phyloP scores from a whole-genome alignment of 2,113 vertebrate species.

The Anolis sagrei region DNA sequence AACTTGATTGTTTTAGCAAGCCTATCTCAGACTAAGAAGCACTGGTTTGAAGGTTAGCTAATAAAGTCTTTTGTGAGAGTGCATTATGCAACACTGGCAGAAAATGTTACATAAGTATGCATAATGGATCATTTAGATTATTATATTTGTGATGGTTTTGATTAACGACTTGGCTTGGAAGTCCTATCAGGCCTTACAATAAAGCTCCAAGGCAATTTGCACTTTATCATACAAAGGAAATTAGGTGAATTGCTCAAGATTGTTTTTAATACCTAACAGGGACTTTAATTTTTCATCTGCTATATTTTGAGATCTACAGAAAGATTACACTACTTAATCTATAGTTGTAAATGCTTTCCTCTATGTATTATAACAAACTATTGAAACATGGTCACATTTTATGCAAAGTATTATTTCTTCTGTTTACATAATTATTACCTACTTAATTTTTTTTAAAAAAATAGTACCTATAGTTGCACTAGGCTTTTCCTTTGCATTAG shows the following conservation, averaged over 20 bases:
- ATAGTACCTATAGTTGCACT: neutral
- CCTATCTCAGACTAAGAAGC: too few relatives aligned
- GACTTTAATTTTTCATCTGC: slow-evolving; percentile 56
- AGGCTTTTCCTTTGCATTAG: neutral
- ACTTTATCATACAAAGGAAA: slow-evolving; percentile 53
- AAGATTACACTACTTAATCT: slow-evolving; percentile 19
- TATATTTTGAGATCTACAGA: slow-evolving; percentile 51
- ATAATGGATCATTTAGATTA: slow-evolving; percentile 42
- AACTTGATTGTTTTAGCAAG: too few relatives aligned
- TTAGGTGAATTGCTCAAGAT: slow-evolving; percentile 61
- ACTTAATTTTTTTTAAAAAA: neutral
- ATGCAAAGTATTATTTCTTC: neutral
- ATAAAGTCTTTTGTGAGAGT: slow-evolving; percentile 21
- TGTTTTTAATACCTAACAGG: slow-evolving; percentile 34
- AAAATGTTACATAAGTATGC: slow-evolving; percentile 18
- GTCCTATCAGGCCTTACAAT: slow-evolving; percentile 34
- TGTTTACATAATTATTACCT: slow-evolving; percentile 5
- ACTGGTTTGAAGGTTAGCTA: slow-evolving; percentile 6
- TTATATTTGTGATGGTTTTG: slow-evolving; percentile 42
- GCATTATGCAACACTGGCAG: neutral
- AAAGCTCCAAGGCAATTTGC: slow-evolving; percentile 50
- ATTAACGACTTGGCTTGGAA: slow-evolving; percentile 51
- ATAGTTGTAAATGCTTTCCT: slow-evolving; percentile 30
- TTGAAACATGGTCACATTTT: neutral
- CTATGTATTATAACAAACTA: slow-evolving; percentile 10